Conservation (phyloP, 92 coral and sea anemone genomes). For the Siderastrea siderea region DNA sequence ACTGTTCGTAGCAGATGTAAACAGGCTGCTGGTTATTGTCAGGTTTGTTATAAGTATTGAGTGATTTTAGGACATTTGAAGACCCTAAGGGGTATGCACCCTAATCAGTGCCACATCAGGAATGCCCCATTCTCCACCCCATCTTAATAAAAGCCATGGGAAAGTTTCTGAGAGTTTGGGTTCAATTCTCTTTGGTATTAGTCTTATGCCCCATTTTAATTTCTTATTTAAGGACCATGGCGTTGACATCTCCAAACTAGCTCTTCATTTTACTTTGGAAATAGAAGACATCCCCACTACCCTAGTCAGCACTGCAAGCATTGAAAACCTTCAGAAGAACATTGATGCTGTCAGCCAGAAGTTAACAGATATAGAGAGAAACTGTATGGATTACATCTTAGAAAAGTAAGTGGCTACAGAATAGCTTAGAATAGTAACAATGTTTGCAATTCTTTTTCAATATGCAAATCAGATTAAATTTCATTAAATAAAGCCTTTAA, state of each 20-base stretch:
- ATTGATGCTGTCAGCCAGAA: constrained; percentile 78
- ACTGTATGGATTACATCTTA: constrained; percentile 69
- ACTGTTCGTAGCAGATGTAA: constrained; percentile 77
- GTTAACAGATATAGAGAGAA: constrained; percentile 76
- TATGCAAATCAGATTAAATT: no score
- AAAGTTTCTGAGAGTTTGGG: no score
- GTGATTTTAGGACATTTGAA: neutral
- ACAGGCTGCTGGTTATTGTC: constrained; percentile 90
- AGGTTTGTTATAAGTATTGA: constrained; percentile 59
- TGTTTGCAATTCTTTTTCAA: no score
- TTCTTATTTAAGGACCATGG: constrained; percentile 68
- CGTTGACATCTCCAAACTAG: constrained; percentile 95
- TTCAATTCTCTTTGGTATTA: no score
- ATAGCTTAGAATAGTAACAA: neutral
- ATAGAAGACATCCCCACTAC: constrained; percentile 91
- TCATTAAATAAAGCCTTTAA: no score
- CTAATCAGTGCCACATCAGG: no score
- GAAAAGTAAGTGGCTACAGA: constrained; percentile 76
- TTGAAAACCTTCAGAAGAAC: constrained; percentile 85
- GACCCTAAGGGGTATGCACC: no score
- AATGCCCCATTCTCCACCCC: no score
- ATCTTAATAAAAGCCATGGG: no score
- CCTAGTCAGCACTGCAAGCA: constrained; percentile 94
- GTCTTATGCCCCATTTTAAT: neutral
- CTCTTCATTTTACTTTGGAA: constrained; percentile 89